A percentile compares a stretch with the other conserved stretches of the same genome.
Evolutionary conservation across 37 sponge, comb jelly and placozoan species (phyloP).

Genomic region (Crambe crambe): DNA sequence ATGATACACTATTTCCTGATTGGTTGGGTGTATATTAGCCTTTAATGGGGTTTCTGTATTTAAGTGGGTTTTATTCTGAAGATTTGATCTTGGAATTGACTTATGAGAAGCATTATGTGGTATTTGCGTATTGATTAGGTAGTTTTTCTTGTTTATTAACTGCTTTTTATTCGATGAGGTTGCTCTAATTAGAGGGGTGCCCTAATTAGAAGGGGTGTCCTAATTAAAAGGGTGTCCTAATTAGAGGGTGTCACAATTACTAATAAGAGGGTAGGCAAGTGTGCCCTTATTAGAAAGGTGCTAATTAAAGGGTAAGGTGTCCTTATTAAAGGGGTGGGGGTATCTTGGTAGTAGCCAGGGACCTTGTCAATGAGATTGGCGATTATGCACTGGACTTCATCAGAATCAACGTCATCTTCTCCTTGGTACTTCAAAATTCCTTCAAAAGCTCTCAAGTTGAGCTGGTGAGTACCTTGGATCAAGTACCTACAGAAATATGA

Average conservation of each 20-base stretch:
- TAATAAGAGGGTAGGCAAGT: no score
- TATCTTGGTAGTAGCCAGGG: no score
- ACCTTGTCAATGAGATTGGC: constrained; percentile 96
- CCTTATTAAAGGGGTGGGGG: no score
- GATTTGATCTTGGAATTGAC: constrained; percentile 73
- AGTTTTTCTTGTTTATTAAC: constrained; percentile 69
- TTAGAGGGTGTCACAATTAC: no score
- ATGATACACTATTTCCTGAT: no score
- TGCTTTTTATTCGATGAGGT: constrained; percentile 71
- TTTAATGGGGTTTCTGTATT: constrained; percentile 78
- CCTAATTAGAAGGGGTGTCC: constrained; percentile 38
- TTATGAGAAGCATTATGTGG: constrained; percentile 65
- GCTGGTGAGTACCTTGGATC: constrained; percentile 57
- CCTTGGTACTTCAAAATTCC: constrained; percentile 52
- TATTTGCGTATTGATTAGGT: constrained; percentile 78
- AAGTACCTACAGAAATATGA: constrained; percentile 48
- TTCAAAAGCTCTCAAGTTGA: constrained; percentile 65
- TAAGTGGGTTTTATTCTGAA: constrained; percentile 84
- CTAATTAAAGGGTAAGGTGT: no score
- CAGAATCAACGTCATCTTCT: constrained; percentile 79
- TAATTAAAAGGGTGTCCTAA: no score
- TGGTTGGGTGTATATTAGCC: no score
- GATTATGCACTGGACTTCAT: constrained; percentile 93
- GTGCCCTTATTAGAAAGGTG: no score
- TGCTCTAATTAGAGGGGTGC: constrained; percentile 58